A percentile compares a stretch with the other conserved stretches of the same genome.
Evolutionary conservation across 2,797 vertebrate species (phyloP).

Genomic region (Sternotherus odoratus): DNA sequence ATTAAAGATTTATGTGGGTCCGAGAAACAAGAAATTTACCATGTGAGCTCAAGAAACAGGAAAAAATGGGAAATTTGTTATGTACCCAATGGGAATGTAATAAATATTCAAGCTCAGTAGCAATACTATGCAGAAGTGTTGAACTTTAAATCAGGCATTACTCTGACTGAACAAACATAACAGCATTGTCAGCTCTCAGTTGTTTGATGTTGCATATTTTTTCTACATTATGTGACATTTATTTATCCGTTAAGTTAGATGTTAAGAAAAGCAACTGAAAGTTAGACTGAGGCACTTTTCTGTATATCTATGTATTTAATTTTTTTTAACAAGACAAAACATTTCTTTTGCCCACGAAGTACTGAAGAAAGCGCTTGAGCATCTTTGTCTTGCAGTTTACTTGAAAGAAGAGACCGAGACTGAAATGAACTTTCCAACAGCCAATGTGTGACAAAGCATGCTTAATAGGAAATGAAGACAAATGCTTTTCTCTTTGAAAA

Average conservation of each 20-base stretch:
- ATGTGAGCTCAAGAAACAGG: neutral
- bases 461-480: constrained; percentile 26
- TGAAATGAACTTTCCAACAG: neutral
- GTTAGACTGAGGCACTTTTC: neutral
- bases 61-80: neutral
- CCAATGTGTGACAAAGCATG: neutral
- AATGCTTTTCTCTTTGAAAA: constrained; percentile 39
- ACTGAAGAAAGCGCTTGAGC: neutral
- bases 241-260: neutral
- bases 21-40: neutral
- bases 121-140: neutral
- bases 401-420: constrained; percentile 7
- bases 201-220: neutral
- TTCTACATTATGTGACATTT: neutral
- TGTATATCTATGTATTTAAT: neutral
- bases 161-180: neutral
- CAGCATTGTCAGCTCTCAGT: neutral
- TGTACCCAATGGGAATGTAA: neutral
- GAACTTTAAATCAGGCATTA: neutral
- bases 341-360: neutral
- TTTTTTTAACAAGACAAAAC: constrained; percentile 6
- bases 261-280: neutral
- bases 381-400: neutral
- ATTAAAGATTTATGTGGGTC: neutral
- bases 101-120: neutral